Percentiles rank a stretch among this genome's conserved stretches.
These are phyloP conservation scores for Dreissena polymorpha DNA, from an alignment of 1,140 invertebrate genomes.

Conservation along the genomic window DNA sequence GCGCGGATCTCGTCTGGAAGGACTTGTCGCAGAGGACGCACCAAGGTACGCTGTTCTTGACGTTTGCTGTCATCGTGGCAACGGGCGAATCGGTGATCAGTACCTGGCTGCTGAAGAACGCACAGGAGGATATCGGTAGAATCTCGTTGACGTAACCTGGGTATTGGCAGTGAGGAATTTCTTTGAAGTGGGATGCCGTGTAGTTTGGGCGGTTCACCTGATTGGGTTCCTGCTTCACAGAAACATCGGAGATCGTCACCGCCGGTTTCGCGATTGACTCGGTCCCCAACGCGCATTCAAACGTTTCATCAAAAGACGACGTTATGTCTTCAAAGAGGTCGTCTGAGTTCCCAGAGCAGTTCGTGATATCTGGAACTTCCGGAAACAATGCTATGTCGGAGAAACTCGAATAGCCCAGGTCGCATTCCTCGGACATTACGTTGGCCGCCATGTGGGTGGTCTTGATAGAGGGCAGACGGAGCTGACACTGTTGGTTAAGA, in stretches of 20 bases:
- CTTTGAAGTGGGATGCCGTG: background rate
- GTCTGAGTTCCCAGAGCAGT: background rate
- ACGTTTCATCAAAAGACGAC: conserved; percentile 29
- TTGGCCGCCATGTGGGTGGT: conserved; percentile 39
- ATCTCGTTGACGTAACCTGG: background rate
- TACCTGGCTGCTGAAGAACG: background rate
- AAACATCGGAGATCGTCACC: background rate
- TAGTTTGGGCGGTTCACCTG: background rate
- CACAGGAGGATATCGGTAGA: background rate
- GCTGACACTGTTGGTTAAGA: conserved; percentile 1
- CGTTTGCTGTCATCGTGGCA: background rate
- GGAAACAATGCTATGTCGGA: conserved; percentile 20
- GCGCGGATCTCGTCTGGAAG: conserved; percentile 25
- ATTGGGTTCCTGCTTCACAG: background rate
- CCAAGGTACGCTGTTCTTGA: background rate
- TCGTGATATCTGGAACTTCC: conserved; percentile 12
- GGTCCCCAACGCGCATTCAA: conserved; percentile 35
- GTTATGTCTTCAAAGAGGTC: conserved; percentile 29
- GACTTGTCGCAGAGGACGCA: conserved; percentile 29
- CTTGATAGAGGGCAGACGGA: conserved; percentile 30
- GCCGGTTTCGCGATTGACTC: background rate
- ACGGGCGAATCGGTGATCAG: background rate
- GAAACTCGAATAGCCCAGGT: conserved; percentile 49
- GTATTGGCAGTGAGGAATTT: background rate
- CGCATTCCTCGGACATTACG: conserved; percentile 48